Base-by-base conservation (phyloP, 2,888 invertebrate genomes). In the Drosophila koepferae region DNA sequence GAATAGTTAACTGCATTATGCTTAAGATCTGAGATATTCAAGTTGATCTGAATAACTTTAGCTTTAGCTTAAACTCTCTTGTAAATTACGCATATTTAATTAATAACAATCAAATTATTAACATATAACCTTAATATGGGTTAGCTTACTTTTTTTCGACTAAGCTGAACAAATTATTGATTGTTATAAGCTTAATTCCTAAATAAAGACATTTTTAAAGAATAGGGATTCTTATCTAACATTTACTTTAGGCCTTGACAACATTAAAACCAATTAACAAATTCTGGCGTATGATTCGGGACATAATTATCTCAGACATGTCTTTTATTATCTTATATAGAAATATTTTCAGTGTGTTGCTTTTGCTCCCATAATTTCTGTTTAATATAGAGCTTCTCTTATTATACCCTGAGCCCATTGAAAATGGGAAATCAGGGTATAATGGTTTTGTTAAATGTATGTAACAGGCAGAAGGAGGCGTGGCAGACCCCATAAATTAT, bases 181-280 rank as follows among this genome's bases (percentile, higher is more conserved):
- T 0, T 20, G 5, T 14, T n/a, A 38, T 4, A 59, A 48, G 9
- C 20, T 7, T 38, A 31, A 38, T 46, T 48, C 38, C 31, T 12
- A 18, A 62, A 63, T 64, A 34, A 41, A 40, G 23, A 49, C 23
- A 10, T 59, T 59, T n/a, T n/a, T 9, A 23, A n/a, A 36, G 23
- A 20, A 3, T n/a, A 2, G 34, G 58, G 5, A 23, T 23, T 2
- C 1, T 10, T 49, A 10, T 18, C 10, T 18, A 55, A 20, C 6
- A 31, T 9, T 28, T 12, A 44, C 44, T 14, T n/a, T 2, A 6
- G 40, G 16, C 38, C 28, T 41, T 41, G 18, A 31, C 23, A 10
- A 54, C 0, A 54, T 16, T 14, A 10, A 5, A n/a, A 10, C 1
- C 31, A n/a, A 18, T 43, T 43, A 10, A 7, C 28, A 28, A 28